A percentile compares a stretch with the other conserved stretches of the same genome.
phyloP scores from a whole-genome alignment of 1,140 invertebrate genomes.

The Pemphigus obesinymphae region DNA sequence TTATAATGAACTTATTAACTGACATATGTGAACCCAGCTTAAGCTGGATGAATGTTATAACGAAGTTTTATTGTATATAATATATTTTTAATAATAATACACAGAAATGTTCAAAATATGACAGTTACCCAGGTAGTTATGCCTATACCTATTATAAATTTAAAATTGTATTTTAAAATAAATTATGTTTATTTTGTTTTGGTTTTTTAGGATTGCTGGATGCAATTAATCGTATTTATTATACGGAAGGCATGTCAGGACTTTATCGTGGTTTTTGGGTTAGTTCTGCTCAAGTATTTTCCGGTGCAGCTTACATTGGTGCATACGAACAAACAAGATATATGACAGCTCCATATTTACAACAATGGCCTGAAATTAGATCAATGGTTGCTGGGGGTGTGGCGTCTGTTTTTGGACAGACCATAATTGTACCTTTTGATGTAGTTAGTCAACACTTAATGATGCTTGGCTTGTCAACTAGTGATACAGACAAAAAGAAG shows the following conservation, averaged over 20 bases:
- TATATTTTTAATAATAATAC: too few species aligned
- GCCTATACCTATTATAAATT: too few species aligned
- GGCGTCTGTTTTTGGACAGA: slow-evolving; percentile 90
- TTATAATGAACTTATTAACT: too few species aligned
- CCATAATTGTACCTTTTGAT: slow-evolving; percentile 93
- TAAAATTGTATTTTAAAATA: too few species aligned
- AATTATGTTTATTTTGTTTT: too few species aligned
- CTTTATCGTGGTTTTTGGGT: slow-evolving; percentile 95
- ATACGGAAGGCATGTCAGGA: slow-evolving; percentile 78
- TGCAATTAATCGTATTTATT: slow-evolving; percentile 84
- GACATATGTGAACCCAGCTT: too few species aligned
- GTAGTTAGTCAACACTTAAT: slow-evolving; percentile 94
- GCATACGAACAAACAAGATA: slow-evolving; percentile 91
- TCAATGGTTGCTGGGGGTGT: slow-evolving; percentile 76
- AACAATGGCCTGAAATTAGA: slow-evolving; percentile 59
- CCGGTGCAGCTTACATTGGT: slow-evolving; percentile 88
- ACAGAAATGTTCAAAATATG: too few species aligned
- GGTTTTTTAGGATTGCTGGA: slow-evolving; percentile 70
- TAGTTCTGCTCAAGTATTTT: slow-evolving; percentile 78
- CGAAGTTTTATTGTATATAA: too few species aligned
- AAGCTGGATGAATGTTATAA: too few species aligned
- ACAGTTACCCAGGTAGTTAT: too few species aligned
- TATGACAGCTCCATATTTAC: slow-evolving; percentile 58
- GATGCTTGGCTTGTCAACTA: slow-evolving; percentile 70
- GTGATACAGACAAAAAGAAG: slow-evolving; percentile 48